These are phyloP conservation scores for Spondyliosoma cantharus DNA, from an alignment of 2,797 vertebrate species.

Conservation along the genomic window DNA sequence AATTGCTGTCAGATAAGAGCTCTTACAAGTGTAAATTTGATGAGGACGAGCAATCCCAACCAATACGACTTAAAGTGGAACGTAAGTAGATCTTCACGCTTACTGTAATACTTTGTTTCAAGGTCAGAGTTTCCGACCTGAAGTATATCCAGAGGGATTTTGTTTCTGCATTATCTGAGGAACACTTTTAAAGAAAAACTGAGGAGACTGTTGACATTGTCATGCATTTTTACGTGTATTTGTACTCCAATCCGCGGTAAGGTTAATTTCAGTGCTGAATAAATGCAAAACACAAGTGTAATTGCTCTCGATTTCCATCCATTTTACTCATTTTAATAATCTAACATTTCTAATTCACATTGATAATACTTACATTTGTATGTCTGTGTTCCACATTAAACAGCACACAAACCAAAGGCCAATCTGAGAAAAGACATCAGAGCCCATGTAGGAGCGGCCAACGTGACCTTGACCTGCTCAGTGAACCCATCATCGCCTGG, in stretches of 20 bases:
- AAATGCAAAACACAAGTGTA: no score
- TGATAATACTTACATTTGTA: background rate
- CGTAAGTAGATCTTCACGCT: background rate
- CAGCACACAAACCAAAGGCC: background rate
- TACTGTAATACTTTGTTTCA: background rate
- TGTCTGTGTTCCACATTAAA: background rate
- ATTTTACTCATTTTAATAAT: no score
- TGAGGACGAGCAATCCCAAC: background rate
- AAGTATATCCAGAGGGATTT: background rate
- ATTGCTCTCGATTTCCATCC: no score
- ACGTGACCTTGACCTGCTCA: conserved; percentile 44
- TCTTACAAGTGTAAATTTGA: conserved; percentile 10
- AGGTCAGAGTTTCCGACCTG: background rate
- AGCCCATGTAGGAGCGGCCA: background rate
- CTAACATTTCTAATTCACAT: no score
- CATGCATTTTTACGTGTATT: background rate
- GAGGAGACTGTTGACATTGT: no score
- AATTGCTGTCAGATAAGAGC: background rate
- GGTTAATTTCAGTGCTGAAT: background rate
- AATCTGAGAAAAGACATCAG: background rate
- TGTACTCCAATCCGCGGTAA: background rate
- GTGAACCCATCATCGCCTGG: background rate
- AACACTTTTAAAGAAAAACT: no score
- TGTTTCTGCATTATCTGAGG: background rate
- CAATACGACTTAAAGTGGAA: background rate